Evolutionary conservation across 2,888 invertebrate genomes (phyloP), one percentile per base, ranked within the genome.

Genomic region (Lasioglossum leucozonium): DNA sequence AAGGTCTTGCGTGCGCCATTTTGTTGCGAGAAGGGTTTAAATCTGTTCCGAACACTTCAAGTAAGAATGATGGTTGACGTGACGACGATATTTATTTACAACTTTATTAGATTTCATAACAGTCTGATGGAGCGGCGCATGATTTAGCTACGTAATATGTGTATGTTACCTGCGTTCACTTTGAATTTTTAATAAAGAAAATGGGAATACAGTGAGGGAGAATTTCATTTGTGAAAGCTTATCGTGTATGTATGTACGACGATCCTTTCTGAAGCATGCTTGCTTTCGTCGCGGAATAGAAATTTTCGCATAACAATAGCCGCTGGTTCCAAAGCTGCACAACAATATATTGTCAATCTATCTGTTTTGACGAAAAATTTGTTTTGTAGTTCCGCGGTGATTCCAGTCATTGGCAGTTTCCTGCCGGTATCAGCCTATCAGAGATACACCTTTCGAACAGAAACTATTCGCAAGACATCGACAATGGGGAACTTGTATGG

Each of bases 301-400:
- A 62, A 62, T 62, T 80, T 77, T 78, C 65, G 65, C n/a, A 47
- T 84, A 77, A 79, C 18, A 30, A 47, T 47, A 58, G 74, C 55
- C 62, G 30, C 22, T n/a, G 65, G 6, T 2, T 22, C n/a, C 34
- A 34, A 34, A 34, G 34, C 34, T 47, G 18, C 5, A 47, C 6
- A 6, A 47, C 47, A 47, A 47, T 22, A 47, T 22, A 47, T 6
- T 47, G 30, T 55, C n/a, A 11, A 55, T 11, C n/a, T 26, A 4
- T 58, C 26, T 26, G 55, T 26, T 11, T 26, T 10, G 13, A 26
- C 26, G 58, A 58, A 58, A 26, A 26, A 58, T 58, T n/a, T 26
- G 58, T 26, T 58, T 58, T n/a, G 4, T 22, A 1, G 47, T 47
- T 18, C 6, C 18, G 34, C 34, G 34, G 34, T 34, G 34, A 2